Evolutionary conservation across 2,113 vertebrate genomes (phyloP), one percentile per base, ranked within the genome.

Genomic region (Pardalotus punctatus): DNA sequence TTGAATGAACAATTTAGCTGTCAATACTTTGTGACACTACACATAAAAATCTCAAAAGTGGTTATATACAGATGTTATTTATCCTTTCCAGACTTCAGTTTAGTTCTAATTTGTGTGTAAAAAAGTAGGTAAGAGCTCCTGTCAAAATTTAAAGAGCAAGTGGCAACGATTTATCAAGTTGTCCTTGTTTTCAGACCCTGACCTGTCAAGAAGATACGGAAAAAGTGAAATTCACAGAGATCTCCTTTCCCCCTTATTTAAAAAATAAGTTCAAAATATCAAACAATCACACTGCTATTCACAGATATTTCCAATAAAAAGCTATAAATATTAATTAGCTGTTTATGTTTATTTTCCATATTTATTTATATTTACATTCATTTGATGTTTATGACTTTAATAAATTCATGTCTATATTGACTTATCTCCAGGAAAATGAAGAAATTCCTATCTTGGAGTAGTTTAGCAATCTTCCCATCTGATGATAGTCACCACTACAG

Each of bases 151-250:
- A 93, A 87, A 95, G 70, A 81, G 43, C 51, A 95, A 83, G 66
- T 81, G 94, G 89, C 93, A 95, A 96, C 62, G 85, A 51, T 58
- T 85, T 93, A 89, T 97, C 93, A 96, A 94, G 76, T 80, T 94
- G 74, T 64, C 74, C 86, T 95, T 96, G 81, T 38, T 95, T 95
- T 97, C 95, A 83, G 76, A 73, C 40, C 73, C 45, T 60, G 54
- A 60, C 2, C 38, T 61, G 11, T 36, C 31, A 28, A 42, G 33
- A 87, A 86, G 74, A 84, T 91, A 96, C 87, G 92, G 89, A 66
- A 56, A 86, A 89, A 94, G 69, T 56, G 31, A 95, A 81, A 64
- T 92, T 60, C 12, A 33, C 27, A 90, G 4, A 57, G 4, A 28
- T 42, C 10, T 61, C 2, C 2, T 48, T 69, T 51, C 66, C 33